phyloP scores from a whole-genome alignment of 64 coral and sea anemone genomes.

The Stylophora pistillata region DNA sequence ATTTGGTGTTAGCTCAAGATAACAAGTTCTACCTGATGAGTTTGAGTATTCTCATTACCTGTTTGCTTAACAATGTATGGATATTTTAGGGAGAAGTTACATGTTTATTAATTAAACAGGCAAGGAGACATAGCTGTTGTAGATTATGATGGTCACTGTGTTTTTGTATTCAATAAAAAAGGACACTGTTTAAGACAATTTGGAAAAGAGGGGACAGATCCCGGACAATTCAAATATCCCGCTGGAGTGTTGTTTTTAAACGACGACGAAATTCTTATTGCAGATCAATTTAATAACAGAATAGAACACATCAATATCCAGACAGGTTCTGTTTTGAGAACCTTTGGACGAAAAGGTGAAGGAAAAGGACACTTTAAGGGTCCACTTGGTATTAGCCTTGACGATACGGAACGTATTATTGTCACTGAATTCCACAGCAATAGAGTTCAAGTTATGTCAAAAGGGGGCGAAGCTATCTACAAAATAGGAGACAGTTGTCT shows the following conservation, averaged over 20 bases:
- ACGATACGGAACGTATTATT: constrained; percentile 31
- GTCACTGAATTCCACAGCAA: neutral
- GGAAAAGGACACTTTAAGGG: neutral
- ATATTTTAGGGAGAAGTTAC: no score
- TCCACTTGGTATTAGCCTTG: neutral
- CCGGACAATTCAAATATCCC: neutral
- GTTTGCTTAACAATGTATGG: no score
- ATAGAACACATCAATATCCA: constrained; percentile 7
- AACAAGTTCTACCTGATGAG: no score
- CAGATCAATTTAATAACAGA: neutral
- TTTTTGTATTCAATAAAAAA: neutral
- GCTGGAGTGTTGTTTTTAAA: neutral
- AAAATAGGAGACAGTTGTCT: constrained; percentile 31
- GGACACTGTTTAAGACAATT: neutral
- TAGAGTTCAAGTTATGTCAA: constrained; percentile 26
- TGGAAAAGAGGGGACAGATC: neutral
- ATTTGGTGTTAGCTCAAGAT: no score
- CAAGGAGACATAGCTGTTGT: neutral
- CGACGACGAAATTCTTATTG: neutral
- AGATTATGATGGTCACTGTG: neutral
- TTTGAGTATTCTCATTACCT: no score
- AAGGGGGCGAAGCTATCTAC: neutral
- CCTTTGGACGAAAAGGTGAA: constrained; percentile 17
- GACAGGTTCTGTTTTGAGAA: neutral
- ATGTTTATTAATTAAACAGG: no score